A percentile compares a stretch with the other conserved stretches of the same genome.
Evolutionary conservation across 2,113 vertebrate genomes (phyloP).

Genomic region (Archocentrus centrarchus): DNA sequence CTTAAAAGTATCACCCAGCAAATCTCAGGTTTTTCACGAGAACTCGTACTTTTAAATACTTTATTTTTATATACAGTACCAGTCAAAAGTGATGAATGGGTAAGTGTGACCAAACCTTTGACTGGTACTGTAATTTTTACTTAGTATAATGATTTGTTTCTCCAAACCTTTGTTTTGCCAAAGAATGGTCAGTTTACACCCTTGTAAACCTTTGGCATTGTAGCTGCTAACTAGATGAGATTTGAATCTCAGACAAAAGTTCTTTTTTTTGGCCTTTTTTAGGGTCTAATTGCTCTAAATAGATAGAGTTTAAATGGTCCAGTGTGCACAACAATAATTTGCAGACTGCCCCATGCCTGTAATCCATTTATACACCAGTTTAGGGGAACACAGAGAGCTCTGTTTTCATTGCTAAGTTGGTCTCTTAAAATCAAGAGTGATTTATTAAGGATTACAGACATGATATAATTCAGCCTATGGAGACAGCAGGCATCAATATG

Average conservation of each 20-base stretch:
- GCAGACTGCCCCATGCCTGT: constrained; percentile 25
- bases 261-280: not conserved
- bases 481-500: not conserved
- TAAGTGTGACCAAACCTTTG: too few species aligned
- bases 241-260: not conserved
- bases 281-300: not conserved
- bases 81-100: too few species aligned
- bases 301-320: constrained; percentile 29
- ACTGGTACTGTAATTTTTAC: too few species aligned
- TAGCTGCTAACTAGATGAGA: too few species aligned
- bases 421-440: constrained; percentile 53
- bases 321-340: not conserved
- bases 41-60: not conserved
- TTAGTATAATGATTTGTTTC: not conserved
- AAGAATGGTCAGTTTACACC: too few species aligned
- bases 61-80: not conserved
- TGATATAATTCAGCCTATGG: constrained; percentile 22
- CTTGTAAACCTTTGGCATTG: too few species aligned
- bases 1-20: not conserved
- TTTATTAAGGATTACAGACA: constrained; percentile 37
- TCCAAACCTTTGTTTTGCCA: too few species aligned
- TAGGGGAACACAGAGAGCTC: constrained; percentile 67
- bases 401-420: constrained; percentile 51
- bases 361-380: constrained; percentile 79
- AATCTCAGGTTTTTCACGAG: not conserved